A percentile compares a stretch with the other conserved stretches of the same genome.
phyloP scores from a whole-genome alignment of 2,113 vertebrate genomes.

The Sus scrofa region DNA sequence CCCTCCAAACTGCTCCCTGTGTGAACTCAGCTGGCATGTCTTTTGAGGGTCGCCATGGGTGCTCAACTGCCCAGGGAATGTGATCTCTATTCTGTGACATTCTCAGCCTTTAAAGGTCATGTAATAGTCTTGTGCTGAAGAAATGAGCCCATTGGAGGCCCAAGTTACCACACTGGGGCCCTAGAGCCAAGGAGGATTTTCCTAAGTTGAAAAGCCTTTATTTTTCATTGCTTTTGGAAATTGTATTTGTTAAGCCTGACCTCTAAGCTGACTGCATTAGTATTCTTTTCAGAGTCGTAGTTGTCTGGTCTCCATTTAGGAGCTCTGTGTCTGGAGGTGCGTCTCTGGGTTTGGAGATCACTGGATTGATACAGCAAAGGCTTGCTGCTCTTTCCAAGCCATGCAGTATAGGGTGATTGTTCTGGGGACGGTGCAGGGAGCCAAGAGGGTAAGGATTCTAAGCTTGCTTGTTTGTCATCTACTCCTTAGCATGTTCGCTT shows the following conservation, averaged over 20 bases:
- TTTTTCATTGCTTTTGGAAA: conserved; percentile 50
- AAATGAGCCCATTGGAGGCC: not conserved
- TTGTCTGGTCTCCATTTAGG: not conserved
- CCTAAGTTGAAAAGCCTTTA: conserved; percentile 8
- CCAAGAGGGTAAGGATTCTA: not conserved
- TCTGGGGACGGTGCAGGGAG: not conserved
- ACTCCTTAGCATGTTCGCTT: not conserved
- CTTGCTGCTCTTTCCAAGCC: not conserved
- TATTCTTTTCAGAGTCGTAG: not conserved
- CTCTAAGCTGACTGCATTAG: not conserved
- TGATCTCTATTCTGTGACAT: conserved; percentile 50
- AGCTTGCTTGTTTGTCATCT: not conserved
- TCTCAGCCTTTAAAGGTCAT: conserved; percentile 32
- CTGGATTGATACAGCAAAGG: not conserved
- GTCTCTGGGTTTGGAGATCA: not conserved
- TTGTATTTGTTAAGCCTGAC: conserved; percentile 6
- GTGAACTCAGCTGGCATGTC: not conserved
- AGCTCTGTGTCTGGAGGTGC: not conserved
- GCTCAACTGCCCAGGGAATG: not conserved
- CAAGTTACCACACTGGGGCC: not conserved
- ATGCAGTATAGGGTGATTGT: fast-evolving
- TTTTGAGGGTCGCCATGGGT: not conserved
- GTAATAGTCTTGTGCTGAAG: not conserved
- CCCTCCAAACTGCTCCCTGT: not conserved
- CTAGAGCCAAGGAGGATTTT: not conserved